phyloP scores from a whole-genome alignment of 2,888 invertebrate genomes.

The Drosophila kanekoi region DNA sequence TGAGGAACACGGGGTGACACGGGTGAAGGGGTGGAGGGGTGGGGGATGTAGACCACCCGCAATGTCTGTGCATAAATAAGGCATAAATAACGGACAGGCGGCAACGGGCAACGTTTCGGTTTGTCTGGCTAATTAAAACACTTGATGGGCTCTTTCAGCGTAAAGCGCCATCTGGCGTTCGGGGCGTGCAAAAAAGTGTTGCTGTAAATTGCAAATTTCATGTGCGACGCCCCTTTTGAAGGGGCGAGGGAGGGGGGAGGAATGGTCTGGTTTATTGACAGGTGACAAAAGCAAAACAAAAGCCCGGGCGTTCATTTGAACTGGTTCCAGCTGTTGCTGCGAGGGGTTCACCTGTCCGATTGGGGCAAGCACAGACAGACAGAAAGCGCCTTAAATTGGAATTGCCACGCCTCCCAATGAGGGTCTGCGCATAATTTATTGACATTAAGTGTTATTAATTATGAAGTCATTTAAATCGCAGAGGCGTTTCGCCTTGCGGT shows the following conservation, averaged over 20 bases:
- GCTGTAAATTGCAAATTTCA: slow-evolving; percentile 67
- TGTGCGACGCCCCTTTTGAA: slow-evolving; percentile 19
- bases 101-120: slow-evolving; percentile 24
- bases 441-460: slow-evolving; percentile 77
- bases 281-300: slow-evolving; percentile 18
- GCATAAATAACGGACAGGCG: slow-evolving; percentile 77
- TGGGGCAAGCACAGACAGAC: background rate
- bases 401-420: background rate
- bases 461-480: slow-evolving; percentile 53
- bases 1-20: background rate
- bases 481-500: slow-evolving; percentile 31
- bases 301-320: slow-evolving; percentile 6
- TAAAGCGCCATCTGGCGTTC: slow-evolving; percentile 44
- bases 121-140: slow-evolving; percentile 71
- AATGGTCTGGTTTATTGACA: slow-evolving; percentile 47
- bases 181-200: slow-evolving; percentile 23
- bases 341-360: background rate
- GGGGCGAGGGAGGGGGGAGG: slow-evolving; percentile 8
- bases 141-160: slow-evolving; percentile 65
- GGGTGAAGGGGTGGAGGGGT: background rate
- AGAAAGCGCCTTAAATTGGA: no score
- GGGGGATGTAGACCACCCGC: slow-evolving; percentile 30
- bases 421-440: slow-evolving; percentile 66
- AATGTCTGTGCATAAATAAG: slow-evolving; percentile 78
- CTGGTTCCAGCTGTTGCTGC: slow-evolving; percentile 3